These are phyloP conservation scores for Blera fallax DNA, from an alignment of 2,888 invertebrate species.

Conservation along the genomic window DNA sequence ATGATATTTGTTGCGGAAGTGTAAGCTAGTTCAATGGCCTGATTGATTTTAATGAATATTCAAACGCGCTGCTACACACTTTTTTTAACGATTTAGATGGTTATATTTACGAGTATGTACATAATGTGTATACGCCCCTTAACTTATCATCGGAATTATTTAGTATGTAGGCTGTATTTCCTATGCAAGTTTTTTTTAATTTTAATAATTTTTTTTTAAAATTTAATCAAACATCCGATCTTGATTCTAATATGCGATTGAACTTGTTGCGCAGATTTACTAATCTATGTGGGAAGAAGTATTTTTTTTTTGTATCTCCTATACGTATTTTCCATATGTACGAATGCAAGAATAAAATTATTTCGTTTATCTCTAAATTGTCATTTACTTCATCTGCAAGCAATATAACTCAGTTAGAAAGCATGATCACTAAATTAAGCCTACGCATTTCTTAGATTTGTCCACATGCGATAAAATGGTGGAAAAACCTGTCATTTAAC, in stretches of 20 bases:
- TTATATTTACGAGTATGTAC: background rate
- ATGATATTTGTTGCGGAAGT: constrained; percentile 34
- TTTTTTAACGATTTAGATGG: background rate
- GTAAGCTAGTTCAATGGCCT: constrained; percentile 34
- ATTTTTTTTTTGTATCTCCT: no score
- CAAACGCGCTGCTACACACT: background rate
- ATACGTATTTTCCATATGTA: background rate
- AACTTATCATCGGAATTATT: background rate
- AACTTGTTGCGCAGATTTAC: background rate
- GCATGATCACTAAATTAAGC: background rate
- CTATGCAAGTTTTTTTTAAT: background rate
- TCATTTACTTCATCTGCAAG: background rate
- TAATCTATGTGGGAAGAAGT: background rate
- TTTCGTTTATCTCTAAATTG: background rate
- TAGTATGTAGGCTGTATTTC: background rate
- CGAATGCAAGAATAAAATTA: background rate
- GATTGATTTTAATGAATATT: constrained; percentile 11
- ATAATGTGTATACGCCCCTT: background rate
- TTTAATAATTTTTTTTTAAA: background rate
- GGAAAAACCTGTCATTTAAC: background rate
- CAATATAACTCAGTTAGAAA: background rate
- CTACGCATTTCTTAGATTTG: background rate
- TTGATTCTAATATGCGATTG: background rate
- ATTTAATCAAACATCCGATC: background rate
- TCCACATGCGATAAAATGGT: background rate